Evolutionary conservation across 2,797 vertebrate species (phyloP).

Genomic region (Choloepus didactylus): DNA sequence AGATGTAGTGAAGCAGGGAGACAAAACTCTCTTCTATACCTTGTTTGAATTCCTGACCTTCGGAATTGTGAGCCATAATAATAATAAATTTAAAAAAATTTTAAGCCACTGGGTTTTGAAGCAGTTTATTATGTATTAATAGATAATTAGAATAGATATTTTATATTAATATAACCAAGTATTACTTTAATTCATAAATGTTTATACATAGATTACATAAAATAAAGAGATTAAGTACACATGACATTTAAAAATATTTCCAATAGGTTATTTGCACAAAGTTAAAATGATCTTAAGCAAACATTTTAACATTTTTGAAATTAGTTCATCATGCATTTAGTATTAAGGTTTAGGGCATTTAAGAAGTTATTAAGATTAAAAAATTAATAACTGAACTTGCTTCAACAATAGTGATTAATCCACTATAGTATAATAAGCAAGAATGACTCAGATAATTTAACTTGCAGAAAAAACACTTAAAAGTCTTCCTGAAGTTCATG

Average conservation of each 20-base stretch:
- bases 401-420: not conserved
- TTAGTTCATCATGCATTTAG: conserved; percentile 32
- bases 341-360: conserved; percentile 35
- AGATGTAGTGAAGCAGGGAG: not conserved
- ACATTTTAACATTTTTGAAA: conserved; percentile 18
- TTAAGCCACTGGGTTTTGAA: conserved; percentile 21
- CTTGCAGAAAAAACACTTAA: not conserved
- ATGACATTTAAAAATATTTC: not conserved
- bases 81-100: not conserved
- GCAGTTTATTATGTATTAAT: not conserved
- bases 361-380: conserved; percentile 4
- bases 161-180: conserved; percentile 44
- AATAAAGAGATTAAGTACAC: conserved; percentile 38
- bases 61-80: not conserved
- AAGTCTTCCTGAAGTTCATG: conserved; percentile 37
- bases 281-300: conserved; percentile 54
- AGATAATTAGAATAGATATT: not conserved
- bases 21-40: not conserved
- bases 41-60: conserved; percentile 45
- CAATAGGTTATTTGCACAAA: conserved; percentile 17
- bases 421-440: conserved; percentile 11
- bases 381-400: conserved; percentile 6
- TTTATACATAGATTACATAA: conserved; percentile 24
- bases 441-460: conserved; percentile 48
- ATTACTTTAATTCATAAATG: conserved; percentile 61